Conservation (phyloP, 2,113 vertebrate genomes). For the Manacus vitellinus region DNA sequence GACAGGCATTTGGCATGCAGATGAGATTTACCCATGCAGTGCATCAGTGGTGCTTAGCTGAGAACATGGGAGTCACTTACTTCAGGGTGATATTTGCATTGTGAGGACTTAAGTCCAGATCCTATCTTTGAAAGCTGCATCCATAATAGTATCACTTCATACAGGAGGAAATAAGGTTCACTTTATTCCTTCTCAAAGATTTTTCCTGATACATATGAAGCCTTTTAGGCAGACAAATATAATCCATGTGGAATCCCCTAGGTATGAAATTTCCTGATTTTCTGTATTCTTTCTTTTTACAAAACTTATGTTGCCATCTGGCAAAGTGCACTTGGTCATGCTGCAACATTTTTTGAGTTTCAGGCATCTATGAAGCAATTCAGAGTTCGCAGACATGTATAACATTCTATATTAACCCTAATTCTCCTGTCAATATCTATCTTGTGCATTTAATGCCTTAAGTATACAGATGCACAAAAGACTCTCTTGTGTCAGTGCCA, state of each 20-base stretch:
- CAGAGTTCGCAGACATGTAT: background rate
- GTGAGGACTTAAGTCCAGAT: background rate
- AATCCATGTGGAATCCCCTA: background rate
- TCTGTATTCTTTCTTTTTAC: background rate
- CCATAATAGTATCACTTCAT: background rate
- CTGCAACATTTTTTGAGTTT: background rate
- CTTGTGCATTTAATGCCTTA: background rate
- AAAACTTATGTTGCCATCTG: background rate
- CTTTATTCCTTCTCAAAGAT: background rate
- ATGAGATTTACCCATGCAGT: background rate
- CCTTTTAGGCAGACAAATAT: background rate
- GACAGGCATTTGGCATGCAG: background rate
- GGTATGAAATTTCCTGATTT: background rate
- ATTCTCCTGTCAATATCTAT: background rate
- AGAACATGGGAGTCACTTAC: background rate
- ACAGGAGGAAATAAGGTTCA: background rate
- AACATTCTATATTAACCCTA: background rate
- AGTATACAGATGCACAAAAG: background rate
- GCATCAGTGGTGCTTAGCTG: background rate
- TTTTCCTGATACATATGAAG: background rate
- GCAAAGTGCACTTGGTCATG: background rate
- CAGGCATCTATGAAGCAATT: background rate
- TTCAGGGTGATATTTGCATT: background rate
- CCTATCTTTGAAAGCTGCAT: background rate
- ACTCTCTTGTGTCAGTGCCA: background rate